phyloP scores from a whole-genome alignment of 2,113 vertebrate species.

The Rhabdomys dilectus region DNA sequence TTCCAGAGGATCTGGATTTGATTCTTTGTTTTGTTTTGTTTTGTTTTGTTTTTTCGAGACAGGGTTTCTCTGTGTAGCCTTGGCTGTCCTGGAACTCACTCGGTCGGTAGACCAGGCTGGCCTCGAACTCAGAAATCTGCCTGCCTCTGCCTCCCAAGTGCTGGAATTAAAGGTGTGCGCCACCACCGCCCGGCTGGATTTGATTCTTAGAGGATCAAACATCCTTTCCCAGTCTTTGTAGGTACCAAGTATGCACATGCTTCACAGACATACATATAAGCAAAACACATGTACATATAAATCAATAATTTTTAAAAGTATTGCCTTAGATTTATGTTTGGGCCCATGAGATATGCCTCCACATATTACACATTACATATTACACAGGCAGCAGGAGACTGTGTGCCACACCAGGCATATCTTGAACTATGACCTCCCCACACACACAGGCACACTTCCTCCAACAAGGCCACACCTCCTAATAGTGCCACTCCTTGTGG shows the following conservation, averaged over 20 bases:
- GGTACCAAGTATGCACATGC: not conserved
- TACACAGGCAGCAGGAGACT: not conserved
- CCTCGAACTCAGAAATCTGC: no score
- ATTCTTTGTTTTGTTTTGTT: no score
- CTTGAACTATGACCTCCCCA: not conserved
- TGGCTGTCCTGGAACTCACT: no score
- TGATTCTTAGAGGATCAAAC: not conserved
- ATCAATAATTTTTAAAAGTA: not conserved
- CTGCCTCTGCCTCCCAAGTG: no score
- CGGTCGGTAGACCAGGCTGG: no score
- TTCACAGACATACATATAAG: not conserved
- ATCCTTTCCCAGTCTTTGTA: not conserved
- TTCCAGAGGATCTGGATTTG: not conserved
- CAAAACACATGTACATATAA: not conserved
- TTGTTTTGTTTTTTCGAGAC: no score
- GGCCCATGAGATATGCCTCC: not conserved
- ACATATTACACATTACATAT: no score
- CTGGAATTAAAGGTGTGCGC: no score
- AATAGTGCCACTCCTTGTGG: not conserved
- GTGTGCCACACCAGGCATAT: not conserved
- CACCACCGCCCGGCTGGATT: no score
- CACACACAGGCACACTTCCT: not conserved
- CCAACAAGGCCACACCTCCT: not conserved
- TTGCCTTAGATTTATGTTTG: conserved; percentile 15
- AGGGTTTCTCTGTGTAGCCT: no score